Evolutionary conservation across 2,113 vertebrate species (phyloP).

Genomic region (rat (Rattus norvegicus)): DNA sequence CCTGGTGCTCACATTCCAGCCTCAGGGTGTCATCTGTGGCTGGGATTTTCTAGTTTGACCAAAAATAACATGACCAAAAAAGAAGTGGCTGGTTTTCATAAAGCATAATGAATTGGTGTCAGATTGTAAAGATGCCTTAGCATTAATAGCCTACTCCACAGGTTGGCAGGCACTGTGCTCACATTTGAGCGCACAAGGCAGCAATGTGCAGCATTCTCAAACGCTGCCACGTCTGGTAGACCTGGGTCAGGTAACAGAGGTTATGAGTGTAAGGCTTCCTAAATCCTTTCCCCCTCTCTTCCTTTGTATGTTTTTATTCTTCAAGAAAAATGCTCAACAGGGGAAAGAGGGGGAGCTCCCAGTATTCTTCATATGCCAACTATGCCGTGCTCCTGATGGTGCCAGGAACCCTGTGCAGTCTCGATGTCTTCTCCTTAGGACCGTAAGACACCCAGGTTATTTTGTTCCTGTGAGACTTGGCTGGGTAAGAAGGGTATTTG

Average conservation of each 20-base stretch:
- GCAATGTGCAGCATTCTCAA: neutral
- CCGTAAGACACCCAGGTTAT: neutral
- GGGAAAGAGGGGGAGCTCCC: neutral
- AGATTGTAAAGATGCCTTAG: too few species aligned
- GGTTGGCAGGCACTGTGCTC: neutral
- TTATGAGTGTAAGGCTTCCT: neutral
- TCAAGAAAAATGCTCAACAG: neutral
- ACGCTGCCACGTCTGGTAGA: neutral
- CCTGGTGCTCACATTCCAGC: neutral
- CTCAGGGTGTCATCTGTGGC: constrained; percentile 89
- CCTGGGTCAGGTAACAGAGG: neutral
- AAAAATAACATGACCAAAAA: constrained; percentile 95
- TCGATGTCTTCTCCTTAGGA: neutral
- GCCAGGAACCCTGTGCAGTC: neutral
- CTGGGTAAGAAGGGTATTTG: neutral
- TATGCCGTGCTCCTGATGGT: neutral
- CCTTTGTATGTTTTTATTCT: neutral
- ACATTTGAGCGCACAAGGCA: neutral
- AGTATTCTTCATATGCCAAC: neutral
- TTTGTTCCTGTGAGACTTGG: neutral
- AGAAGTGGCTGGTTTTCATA: constrained; percentile 96
- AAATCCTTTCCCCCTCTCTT: neutral
- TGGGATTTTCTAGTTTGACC: constrained; percentile 90
- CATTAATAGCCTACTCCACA: neutral
- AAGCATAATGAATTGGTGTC: constrained; percentile 84